Evolutionary conservation across 2,113 vertebrate species (phyloP).

Genomic region (Machaerirhynchus nigripectus): DNA sequence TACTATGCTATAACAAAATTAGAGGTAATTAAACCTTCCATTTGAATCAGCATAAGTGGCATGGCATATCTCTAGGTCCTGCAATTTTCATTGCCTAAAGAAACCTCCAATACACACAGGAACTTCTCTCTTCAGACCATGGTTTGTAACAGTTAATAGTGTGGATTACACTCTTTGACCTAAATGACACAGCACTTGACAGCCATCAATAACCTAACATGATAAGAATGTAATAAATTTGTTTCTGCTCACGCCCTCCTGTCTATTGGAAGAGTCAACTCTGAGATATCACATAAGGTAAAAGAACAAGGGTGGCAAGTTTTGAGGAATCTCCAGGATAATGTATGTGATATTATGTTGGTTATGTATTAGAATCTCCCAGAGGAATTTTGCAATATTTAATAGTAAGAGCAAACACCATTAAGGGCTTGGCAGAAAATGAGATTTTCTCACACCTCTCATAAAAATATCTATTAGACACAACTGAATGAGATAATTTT

Average conservation of each 20-base stretch:
- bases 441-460: not conserved
- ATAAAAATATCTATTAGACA: not conserved
- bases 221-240: not conserved
- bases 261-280: not conserved
- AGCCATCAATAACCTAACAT: not conserved
- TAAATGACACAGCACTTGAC: not conserved
- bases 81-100: not conserved
- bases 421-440: not conserved
- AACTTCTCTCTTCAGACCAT: not conserved
- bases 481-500: not conserved
- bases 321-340: not conserved
- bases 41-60: not conserved
- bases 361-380: not conserved
- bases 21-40: conserved; percentile 4
- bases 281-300: not conserved
- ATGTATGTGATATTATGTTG: not conserved
- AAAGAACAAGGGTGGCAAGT: not conserved
- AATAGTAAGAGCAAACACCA: not conserved
- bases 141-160: not conserved
- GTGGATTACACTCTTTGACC: not conserved
- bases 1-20: not conserved
- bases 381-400: not conserved
- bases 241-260: not conserved
- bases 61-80: not conserved
- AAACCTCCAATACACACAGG: not conserved